phyloP scores from a whole-genome alignment of 2,797 vertebrate species.

The Gymnothorax reevesii region DNA sequence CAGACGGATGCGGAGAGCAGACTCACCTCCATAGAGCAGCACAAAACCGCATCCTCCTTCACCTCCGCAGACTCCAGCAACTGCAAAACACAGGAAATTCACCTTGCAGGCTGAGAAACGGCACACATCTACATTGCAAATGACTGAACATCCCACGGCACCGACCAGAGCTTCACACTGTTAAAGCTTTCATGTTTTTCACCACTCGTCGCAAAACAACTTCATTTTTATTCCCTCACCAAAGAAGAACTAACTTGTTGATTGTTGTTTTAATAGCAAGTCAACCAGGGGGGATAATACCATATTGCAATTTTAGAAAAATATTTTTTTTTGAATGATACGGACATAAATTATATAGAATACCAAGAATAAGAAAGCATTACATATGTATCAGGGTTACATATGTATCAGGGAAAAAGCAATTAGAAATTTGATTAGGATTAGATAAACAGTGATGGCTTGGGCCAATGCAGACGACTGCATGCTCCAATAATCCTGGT shows the following conservation, averaged over 20 bases:
- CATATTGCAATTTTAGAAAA: background rate
- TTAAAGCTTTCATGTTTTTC: background rate
- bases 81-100: constrained; percentile 64
- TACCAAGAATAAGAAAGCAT: background rate
- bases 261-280: background rate
- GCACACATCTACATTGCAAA: background rate
- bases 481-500: background rate
- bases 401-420: background rate
- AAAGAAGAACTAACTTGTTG: background rate
- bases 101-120: background rate
- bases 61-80: constrained; percentile 91
- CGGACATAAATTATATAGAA: background rate
- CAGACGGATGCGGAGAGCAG: background rate
- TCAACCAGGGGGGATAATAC: background rate
- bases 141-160: background rate
- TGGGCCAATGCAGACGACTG: background rate
- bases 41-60: constrained; percentile 95
- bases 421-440: background rate
- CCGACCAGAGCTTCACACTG: background rate
- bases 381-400: constrained; percentile 1
- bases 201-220: background rate
- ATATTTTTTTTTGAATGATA: too few relatives aligned
- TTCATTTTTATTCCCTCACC: background rate
- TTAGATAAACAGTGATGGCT: background rate
- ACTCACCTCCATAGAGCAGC: constrained; percentile 97